A percentile compares a stretch with the other conserved stretches of the same genome.
Evolutionary conservation across 2,797 vertebrate species (phyloP).

Genomic region (Capromys pilorides): DNA sequence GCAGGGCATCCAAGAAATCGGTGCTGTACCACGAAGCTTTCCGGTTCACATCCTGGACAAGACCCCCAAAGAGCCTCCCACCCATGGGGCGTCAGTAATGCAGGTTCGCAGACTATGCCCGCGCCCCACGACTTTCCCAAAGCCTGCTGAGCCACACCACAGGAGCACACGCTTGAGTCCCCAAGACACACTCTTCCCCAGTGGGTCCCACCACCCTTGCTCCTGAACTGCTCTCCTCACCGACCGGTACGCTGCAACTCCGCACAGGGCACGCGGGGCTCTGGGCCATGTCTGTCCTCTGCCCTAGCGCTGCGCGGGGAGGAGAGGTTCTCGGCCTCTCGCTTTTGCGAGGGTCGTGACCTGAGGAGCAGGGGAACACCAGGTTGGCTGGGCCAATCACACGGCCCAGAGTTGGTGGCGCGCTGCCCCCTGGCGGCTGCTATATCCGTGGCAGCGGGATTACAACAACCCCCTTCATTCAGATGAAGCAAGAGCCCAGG

Average conservation of each 20-base stretch:
- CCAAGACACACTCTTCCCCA: neutral
- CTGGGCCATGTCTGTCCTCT: constrained; percentile 64
- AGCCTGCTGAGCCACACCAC: neutral
- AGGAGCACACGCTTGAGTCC: neutral
- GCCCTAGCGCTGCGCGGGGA: neutral
- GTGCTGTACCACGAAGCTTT: constrained; percentile 86
- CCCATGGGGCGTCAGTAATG: constrained; percentile 54
- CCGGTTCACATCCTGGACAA: constrained; percentile 85
- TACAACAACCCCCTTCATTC: too few relatives aligned
- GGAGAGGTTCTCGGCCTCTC: constrained; percentile 51
- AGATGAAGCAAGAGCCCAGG: neutral
- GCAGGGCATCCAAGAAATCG: constrained; percentile 86
- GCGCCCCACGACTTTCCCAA: neutral
- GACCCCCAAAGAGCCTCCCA: constrained; percentile 87
- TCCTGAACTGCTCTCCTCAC: constrained; percentile 75
- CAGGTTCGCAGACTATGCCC: neutral
- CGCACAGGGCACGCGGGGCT: neutral
- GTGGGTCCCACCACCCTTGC: neutral
- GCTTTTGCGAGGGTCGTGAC: neutral
- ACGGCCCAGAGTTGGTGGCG: neutral
- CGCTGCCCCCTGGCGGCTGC: constrained; percentile 61
- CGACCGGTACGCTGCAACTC: constrained; percentile 87
- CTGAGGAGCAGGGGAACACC: constrained; percentile 71
- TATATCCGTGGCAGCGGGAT: neutral
- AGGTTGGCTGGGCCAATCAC: neutral